A percentile compares a stretch with the other conserved stretches of the same genome.
These are phyloP conservation scores for Ashinkailepas kermadecensis DNA, from an alignment of 2,888 invertebrate species.

Conservation along the genomic window DNA sequence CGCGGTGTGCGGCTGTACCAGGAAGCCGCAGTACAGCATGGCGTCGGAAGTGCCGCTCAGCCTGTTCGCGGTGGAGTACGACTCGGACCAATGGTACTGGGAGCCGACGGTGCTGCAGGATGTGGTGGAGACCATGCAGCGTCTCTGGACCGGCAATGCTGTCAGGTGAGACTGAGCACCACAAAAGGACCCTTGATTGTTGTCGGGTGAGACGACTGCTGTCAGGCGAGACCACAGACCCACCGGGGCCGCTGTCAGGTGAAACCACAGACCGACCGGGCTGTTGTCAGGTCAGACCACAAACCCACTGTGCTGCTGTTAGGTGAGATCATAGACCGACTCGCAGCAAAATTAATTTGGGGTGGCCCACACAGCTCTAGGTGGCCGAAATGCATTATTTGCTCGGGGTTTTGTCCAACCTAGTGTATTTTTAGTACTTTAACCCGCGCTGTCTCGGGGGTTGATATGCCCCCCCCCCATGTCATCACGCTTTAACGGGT, in stretches of 20 bases:
- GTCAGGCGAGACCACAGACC: background rate
- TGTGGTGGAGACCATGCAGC: constrained; percentile 60
- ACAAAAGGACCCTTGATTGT: background rate
- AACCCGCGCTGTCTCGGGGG: too few relatives aligned
- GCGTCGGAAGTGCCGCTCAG: constrained; percentile 78
- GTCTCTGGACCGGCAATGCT: constrained; percentile 62
- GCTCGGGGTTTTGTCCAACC: too few relatives aligned
- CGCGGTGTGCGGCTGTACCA: constrained; percentile 25
- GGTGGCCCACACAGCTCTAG: too few relatives aligned
- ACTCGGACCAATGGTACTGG: constrained; percentile 50
- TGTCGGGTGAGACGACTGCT: background rate
- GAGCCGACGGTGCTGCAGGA: constrained; percentile 49
- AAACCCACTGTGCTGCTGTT: background rate
- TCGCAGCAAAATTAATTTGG: too few relatives aligned
- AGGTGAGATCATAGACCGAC: too few relatives aligned
- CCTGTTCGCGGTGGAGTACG: constrained; percentile 67
- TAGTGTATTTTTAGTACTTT: too few relatives aligned
- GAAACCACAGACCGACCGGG: too few relatives aligned
- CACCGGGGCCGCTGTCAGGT: too few relatives aligned
- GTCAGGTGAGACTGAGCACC: constrained; percentile 40
- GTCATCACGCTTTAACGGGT: too few relatives aligned
- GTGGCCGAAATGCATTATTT: too few relatives aligned
- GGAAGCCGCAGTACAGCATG: constrained; percentile 85
- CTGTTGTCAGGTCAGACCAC: background rate
- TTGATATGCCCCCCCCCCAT: too few relatives aligned